Evolutionary conservation across 2,888 invertebrate species (phyloP).

Genomic region (Sialis lutaria): DNA sequence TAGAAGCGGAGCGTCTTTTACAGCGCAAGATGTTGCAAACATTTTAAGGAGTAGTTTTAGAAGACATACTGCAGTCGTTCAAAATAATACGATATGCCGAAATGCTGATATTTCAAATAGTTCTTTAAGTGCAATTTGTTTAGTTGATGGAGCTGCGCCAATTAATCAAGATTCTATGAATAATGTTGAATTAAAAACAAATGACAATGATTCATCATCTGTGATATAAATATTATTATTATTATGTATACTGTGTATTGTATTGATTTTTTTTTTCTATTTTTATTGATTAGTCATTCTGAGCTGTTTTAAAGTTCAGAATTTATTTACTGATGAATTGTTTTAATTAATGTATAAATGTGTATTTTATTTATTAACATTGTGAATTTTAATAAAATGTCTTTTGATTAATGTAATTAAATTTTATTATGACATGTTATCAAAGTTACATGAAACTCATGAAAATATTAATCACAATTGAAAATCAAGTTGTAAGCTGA

Average conservation of each 20-base stretch:
- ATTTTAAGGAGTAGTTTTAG: constrained; percentile 37
- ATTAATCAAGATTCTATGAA: constrained; percentile 29
- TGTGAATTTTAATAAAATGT: too few relatives aligned
- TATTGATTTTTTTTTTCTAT: neutral
- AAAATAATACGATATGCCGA: constrained; percentile 19
- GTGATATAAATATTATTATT: constrained; percentile 4
- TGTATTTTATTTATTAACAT: neutral
- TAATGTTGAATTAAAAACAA: constrained; percentile 16
- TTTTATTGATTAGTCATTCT: neutral
- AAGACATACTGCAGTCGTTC: constrained; percentile 23
- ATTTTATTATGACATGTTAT: too few relatives aligned
- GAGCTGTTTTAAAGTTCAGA: neutral
- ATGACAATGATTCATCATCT: constrained; percentile 10
- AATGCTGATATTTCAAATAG: constrained; percentile 28
- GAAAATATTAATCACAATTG: too few relatives aligned
- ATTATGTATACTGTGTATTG: neutral
- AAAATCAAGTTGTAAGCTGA: too few relatives aligned
- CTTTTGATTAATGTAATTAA: too few relatives aligned
- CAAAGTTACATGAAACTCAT: too few relatives aligned
- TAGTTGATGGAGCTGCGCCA: constrained; percentile 41
- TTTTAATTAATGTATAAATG: neutral
- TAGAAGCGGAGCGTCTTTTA: constrained; percentile 23
- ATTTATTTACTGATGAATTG: neutral
- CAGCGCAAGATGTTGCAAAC: constrained; percentile 37
- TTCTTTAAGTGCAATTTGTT: constrained; percentile 37